Evolutionary conservation across 2,797 vertebrate genomes (phyloP).

Genomic region (Octomys mimax): DNA sequence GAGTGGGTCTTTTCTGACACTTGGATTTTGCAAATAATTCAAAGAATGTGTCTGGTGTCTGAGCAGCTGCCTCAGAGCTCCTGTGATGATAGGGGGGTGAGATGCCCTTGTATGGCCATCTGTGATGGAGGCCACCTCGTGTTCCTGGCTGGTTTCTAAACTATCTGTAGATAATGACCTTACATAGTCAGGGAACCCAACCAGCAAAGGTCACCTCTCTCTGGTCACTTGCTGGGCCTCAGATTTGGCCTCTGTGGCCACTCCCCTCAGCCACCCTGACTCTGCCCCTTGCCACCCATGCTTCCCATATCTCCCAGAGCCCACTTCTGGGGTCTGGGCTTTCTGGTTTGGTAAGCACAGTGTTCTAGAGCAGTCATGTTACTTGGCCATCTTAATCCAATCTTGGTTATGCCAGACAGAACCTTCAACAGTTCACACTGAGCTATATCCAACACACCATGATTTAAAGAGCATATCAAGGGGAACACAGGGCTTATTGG

Average conservation of each 20-base stretch:
- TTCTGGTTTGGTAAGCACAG: not conserved
- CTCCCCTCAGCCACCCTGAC: not conserved
- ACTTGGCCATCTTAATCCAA: not conserved
- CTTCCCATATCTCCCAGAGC: not conserved
- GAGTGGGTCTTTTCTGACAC: constrained; percentile 35
- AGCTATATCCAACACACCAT: not conserved
- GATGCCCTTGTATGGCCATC: not conserved
- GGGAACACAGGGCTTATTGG: not conserved
- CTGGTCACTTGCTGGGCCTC: not conserved
- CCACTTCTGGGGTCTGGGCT: not conserved
- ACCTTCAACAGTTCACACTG: not conserved
- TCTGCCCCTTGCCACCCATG: not conserved
- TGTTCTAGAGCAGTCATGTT: not conserved
- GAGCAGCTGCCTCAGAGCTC: not conserved
- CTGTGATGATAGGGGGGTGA: not conserved
- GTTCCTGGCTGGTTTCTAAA: constrained; percentile 3
- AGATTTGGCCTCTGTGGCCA: not conserved
- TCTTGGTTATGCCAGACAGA: not conserved
- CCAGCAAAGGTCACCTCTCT: not conserved
- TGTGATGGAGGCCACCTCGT: not conserved
- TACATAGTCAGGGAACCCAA: not conserved
- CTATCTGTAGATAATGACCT: not conserved
- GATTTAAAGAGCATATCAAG: not conserved
- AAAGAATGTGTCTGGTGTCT: not conserved
- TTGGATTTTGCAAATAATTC: constrained; percentile 46